Conservation (phyloP, 2,888 invertebrate genomes). For the Ganaspis brasiliensis region DNA sequence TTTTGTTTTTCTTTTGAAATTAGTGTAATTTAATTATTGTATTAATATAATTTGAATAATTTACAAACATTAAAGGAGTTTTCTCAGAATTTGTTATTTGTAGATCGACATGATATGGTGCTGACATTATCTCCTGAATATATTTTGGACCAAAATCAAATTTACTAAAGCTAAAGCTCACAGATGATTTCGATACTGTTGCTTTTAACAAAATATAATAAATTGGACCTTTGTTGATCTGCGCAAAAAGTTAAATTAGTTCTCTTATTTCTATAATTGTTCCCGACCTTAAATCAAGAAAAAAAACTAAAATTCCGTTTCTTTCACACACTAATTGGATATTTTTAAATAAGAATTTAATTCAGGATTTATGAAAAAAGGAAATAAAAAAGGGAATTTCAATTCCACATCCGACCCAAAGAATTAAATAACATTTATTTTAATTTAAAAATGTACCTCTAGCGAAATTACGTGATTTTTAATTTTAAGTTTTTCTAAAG, state of each 20-base stretch:
- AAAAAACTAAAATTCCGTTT: too few relatives aligned
- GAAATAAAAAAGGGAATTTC: too few relatives aligned
- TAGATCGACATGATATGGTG: conserved; percentile 80
- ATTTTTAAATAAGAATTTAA: too few relatives aligned
- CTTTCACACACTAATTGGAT: too few relatives aligned
- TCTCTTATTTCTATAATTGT: too few relatives aligned
- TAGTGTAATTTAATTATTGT: conserved; percentile 3
- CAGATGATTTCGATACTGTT: conserved; percentile 82
- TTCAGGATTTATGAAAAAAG: too few relatives aligned
- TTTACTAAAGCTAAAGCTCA: conserved; percentile 85
- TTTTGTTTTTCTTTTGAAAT: too few relatives aligned
- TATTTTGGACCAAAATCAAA: conserved; percentile 87
- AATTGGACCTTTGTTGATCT: conserved; percentile 87
- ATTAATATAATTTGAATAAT: conserved; percentile 31
- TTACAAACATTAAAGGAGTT: conserved; percentile 72
- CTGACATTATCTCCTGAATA: conserved; percentile 81
- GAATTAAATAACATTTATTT: too few relatives aligned
- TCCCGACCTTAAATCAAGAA: too few relatives aligned
- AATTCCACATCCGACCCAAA: too few relatives aligned
- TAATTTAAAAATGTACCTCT: conserved; percentile 60
- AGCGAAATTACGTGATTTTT: conserved; percentile 63
- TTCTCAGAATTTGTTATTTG: conserved; percentile 77
- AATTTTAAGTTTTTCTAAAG: conserved; percentile 63
- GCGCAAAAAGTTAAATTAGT: conserved; percentile 57
- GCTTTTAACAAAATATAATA: conserved; percentile 84